These are phyloP conservation scores for Erythrocercus mccallii DNA, from an alignment of 2,113 vertebrate species.

Conservation along the genomic window DNA sequence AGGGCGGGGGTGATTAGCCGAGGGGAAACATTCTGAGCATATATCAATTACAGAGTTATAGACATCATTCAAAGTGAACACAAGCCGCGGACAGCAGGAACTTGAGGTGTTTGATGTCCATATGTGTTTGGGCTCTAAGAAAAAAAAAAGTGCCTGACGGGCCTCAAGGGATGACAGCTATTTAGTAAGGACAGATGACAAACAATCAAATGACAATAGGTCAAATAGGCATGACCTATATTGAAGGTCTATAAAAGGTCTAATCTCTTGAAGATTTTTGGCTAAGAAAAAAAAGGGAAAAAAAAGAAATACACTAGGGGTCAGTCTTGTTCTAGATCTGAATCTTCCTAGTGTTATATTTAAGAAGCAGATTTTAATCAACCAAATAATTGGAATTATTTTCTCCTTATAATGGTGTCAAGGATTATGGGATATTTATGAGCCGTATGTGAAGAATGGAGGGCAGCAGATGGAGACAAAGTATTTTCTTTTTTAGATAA, in stretches of 20 bases:
- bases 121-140: neutral
- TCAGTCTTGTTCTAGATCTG: conserved; percentile 33
- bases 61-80: neutral
- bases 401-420: neutral
- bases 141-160: neutral
- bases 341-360: neutral
- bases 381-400: neutral
- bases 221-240: neutral
- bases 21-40: neutral
- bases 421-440: neutral
- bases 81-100: neutral
- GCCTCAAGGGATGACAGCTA: neutral
- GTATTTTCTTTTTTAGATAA: neutral
- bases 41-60: neutral
- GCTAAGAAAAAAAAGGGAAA: neutral
- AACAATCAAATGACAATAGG: neutral
- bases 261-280: too few species aligned
- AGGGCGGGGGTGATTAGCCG: neutral
- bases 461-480: neutral
- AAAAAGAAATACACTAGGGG: conserved; percentile 24
- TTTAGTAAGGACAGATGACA: neutral
- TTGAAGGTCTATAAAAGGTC: neutral
- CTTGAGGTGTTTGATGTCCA: neutral
- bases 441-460: neutral
- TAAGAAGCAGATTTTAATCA: neutral